A percentile compares a stretch with the other conserved stretches of the same genome.
Evolutionary conservation across 2,888 invertebrate species (phyloP).

Genomic region (Oligia latruncula): DNA sequence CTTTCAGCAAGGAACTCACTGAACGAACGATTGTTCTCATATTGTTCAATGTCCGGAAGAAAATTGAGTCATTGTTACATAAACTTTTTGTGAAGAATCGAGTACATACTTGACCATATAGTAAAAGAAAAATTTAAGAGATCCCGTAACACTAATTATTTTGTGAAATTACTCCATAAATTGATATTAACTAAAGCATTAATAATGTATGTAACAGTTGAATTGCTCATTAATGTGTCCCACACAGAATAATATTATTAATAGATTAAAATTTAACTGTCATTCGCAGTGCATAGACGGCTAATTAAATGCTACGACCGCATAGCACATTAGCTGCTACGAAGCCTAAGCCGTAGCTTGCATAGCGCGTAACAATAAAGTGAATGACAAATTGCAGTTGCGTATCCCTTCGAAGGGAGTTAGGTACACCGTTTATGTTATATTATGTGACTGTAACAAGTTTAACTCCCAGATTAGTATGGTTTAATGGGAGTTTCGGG

Average conservation of each 20-base stretch:
- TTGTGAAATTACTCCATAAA: not conserved
- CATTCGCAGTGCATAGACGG: not conserved
- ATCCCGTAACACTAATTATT: not conserved
- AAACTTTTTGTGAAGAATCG: not conserved
- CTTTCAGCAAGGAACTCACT: slow-evolving; percentile 7
- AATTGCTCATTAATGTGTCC: not conserved
- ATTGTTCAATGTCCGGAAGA: slow-evolving; percentile 16
- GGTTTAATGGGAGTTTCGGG: slow-evolving; percentile 54
- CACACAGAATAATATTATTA: not conserved
- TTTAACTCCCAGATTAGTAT: slow-evolving; percentile 56
- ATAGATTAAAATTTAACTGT: not conserved
- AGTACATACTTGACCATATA: not conserved
- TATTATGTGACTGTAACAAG: slow-evolving; percentile 49
- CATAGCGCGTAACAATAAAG: slow-evolving; percentile 20
- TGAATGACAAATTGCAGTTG: slow-evolving; percentile 11
- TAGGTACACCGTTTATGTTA: slow-evolving; percentile 30
- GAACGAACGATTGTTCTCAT: slow-evolving; percentile 33
- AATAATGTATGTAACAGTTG: not conserved
- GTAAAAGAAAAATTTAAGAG: not conserved
- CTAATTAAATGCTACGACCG: not conserved
- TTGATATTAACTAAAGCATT: not conserved
- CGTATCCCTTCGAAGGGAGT: not conserved
- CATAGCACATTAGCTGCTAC: slow-evolving; percentile 32
- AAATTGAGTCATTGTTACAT: slow-evolving; percentile 31
- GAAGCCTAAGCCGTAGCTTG: slow-evolving; percentile 36